Conservation (phyloP, 2,888 invertebrate genomes). For the Drosophila histrio region DNA sequence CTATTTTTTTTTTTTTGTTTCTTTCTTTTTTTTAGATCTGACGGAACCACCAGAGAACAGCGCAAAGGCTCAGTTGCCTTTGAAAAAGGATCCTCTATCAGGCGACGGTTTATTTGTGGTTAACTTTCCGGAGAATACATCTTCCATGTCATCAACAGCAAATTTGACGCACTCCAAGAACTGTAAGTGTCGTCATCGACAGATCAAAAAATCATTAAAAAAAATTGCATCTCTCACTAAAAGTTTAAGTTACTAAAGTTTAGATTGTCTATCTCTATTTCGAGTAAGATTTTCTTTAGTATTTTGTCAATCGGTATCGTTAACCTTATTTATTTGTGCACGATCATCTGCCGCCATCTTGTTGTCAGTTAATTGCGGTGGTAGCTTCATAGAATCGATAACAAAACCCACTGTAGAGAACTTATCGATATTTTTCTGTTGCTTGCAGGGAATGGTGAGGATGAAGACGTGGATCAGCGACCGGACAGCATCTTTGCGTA, state of each 20-base stretch:
- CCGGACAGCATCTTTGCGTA: conserved; percentile 84
- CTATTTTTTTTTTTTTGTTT: too few relatives aligned
- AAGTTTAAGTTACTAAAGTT: too few relatives aligned
- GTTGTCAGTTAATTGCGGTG: too few relatives aligned
- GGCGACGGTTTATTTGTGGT: conserved; percentile 82
- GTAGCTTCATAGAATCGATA: conserved; percentile 4
- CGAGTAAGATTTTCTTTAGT: too few relatives aligned
- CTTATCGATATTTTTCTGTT: not conserved
- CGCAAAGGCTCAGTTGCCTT: conserved; percentile 82
- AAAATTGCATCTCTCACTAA: too few relatives aligned
- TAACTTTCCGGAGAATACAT: conserved; percentile 80
- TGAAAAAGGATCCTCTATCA: conserved; percentile 81
- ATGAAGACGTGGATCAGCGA: conserved; percentile 47
- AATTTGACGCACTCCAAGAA: conserved; percentile 79
- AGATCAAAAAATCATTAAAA: too few relatives aligned
- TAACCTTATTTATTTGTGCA: not conserved
- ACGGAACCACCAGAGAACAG: conserved; percentile 83
- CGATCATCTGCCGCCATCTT: too few relatives aligned
- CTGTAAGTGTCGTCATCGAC: conserved; percentile 77
- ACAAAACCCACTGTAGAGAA: not conserved
- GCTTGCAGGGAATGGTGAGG: conserved; percentile 69
- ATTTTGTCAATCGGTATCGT: too few relatives aligned
- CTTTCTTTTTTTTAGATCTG: conserved; percentile 76
- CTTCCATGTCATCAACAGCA: conserved; percentile 80
- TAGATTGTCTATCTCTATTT: too few relatives aligned